Evolutionary conservation across 2,113 vertebrate species (phyloP).

Genomic region (Lophura nycthemera): DNA sequence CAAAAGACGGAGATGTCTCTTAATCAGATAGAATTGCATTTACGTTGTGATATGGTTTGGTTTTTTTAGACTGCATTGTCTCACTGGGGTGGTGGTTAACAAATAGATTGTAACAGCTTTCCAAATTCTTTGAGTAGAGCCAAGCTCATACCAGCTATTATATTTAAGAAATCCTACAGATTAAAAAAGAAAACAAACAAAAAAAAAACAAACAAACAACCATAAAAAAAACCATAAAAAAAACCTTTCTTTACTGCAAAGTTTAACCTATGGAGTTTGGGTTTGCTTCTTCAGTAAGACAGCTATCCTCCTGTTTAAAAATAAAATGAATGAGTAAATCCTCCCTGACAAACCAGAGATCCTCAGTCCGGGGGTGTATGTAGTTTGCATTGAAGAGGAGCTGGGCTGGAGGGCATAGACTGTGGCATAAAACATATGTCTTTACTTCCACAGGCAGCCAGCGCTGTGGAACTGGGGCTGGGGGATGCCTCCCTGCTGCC

Average conservation of each 20-base stretch:
- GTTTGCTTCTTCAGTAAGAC: neutral
- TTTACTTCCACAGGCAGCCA: neutral
- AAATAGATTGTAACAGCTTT: neutral
- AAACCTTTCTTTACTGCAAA: neutral
- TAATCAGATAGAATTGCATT: neutral
- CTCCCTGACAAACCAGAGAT: neutral
- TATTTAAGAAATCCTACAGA: neutral
- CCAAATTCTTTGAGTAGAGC: neutral
- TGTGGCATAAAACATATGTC: neutral
- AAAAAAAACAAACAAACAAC: neutral
- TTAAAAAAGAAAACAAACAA: neutral
- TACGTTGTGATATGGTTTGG: neutral
- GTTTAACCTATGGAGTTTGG: neutral
- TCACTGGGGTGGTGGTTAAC: neutral
- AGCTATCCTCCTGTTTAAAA: neutral
- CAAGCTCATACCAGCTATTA: neutral
- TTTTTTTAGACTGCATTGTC: neutral
- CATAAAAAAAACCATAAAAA: neutral
- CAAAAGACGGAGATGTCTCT: neutral
- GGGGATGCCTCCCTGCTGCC: neutral
- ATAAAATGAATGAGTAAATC: neutral
- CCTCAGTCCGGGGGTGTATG: neutral
- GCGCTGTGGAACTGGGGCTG: neutral
- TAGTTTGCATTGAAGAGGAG: neutral
- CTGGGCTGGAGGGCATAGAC: neutral